Evolutionary conservation across 1,140 invertebrate species (phyloP), one percentile per base, ranked within the genome.

Genomic region (Archegozetes longisetosus): DNA sequence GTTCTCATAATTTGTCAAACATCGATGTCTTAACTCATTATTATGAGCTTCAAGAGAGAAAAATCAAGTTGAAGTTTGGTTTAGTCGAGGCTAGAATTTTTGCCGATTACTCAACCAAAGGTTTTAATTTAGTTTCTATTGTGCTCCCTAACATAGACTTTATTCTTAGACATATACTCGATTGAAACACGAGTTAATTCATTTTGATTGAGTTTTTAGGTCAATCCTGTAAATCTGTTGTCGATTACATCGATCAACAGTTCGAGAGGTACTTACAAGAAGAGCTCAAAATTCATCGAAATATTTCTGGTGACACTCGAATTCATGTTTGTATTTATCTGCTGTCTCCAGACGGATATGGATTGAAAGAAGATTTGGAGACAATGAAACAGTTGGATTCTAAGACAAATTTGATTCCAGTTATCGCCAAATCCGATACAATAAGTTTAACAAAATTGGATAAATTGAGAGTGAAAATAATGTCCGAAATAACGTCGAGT

Each of bases 381-480:
- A 98, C 94, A 69, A 97, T 99, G 92, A 97, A 98, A 74, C 94
- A 97, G 70, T 75, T 99, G 58, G 92, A 98, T 70, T 92, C 85
- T 59, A 98, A 98, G 80, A 93, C 98, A 0, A 99, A 98, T 73
- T 92, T 99, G 50, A 96, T 99, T 71, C 96, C 96, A 23, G 88
- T 99, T 52, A 98, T 99, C 68, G 96, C 94, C 22, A 99, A 99
- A 77, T 90, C 95, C 48, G 96, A 99, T 70, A 98, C 93, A 25
- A 93, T 98, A 68, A 97, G 93, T 23, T 98, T 98, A 74, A 84
- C 86, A 55, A 96, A 99, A 76, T 75, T 99, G 51, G 85, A 89
- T 70, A 90, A 92, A 69, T 98, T 98, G 71, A 98, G 98, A 76
- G 80, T 80, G 1, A 89, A 90, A 76, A 92, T 93, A 65, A 88